phyloP scores from a whole-genome alignment of 1,140 invertebrate species.

The Stenopsyche tienmushanensis region DNA sequence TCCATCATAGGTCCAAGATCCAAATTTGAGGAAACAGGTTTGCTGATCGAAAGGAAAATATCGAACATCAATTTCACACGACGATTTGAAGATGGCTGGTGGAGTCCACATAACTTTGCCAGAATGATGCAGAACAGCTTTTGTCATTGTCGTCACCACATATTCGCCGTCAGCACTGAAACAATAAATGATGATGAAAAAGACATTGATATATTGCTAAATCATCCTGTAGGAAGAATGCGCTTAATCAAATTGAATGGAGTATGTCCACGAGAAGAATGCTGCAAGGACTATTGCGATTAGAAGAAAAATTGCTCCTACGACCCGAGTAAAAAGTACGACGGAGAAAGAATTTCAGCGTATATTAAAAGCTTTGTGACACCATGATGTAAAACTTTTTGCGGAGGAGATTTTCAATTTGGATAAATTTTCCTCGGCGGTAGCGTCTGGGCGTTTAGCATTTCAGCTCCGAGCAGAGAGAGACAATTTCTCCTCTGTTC shows the following conservation, averaged over 20 bases:
- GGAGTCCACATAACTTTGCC: slow-evolving; percentile 92
- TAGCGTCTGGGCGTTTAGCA: neutral
- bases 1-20: slow-evolving; percentile 98
- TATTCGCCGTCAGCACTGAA: slow-evolving; percentile 95
- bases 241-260: neutral
- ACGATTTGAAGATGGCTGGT: slow-evolving; percentile 97
- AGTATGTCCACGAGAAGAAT: neutral
- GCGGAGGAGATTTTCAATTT: slow-evolving; percentile 15
- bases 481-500: slow-evolving; percentile 6
- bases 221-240: neutral
- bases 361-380: neutral
- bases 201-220: neutral
- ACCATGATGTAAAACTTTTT: neutral
- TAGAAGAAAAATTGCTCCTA: too few species aligned
- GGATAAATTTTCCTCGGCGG: slow-evolving; percentile 15
- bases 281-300: neutral
- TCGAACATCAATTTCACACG: slow-evolving; percentile 94
- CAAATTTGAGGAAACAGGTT: slow-evolving; percentile 94
- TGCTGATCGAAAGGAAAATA: slow-evolving; percentile 98
- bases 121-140: slow-evolving; percentile 86
- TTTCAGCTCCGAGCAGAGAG: neutral
- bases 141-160: slow-evolving; percentile 97
- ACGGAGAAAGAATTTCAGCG: neutral
- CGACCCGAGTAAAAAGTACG: neutral
- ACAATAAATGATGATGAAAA: slow-evolving; percentile 39